Percentiles rank a stretch among this genome's conserved stretches.
Conservation (phyloP, 2,797 vertebrate genomes). For the Sarcophilus harrisii region DNA sequence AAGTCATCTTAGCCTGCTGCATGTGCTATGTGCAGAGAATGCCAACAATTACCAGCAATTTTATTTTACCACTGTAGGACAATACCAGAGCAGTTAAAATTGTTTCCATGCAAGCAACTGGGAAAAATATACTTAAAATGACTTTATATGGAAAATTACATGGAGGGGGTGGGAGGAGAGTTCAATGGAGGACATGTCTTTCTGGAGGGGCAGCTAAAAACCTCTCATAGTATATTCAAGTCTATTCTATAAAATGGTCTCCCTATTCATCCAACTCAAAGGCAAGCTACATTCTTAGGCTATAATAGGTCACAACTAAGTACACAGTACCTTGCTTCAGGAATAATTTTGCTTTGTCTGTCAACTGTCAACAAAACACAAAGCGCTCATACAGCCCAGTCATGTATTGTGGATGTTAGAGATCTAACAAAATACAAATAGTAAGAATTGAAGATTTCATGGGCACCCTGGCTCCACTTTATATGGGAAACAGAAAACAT, state of each 20-base stretch:
- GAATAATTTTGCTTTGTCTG: slow-evolving; percentile 85
- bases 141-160: slow-evolving; percentile 78
- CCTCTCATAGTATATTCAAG: slow-evolving; percentile 80
- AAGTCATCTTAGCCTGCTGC: slow-evolving; percentile 73
- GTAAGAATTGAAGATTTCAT: slow-evolving; percentile 74
- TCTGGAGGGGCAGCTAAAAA: slow-evolving; percentile 78
- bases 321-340: slow-evolving; percentile 84
- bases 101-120: slow-evolving; percentile 76
- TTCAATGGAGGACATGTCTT: slow-evolving; percentile 77
- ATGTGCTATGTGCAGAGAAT: slow-evolving; percentile 75
- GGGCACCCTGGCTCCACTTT: slow-evolving; percentile 63
- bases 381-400: slow-evolving; percentile 81
- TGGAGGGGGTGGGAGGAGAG: slow-evolving; percentile 55
- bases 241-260: slow-evolving; percentile 82
- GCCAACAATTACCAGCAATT: slow-evolving; percentile 81
- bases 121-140: slow-evolving; percentile 80
- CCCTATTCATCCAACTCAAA: slow-evolving; percentile 83
- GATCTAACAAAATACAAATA: slow-evolving; percentile 77
- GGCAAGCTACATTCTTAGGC: slow-evolving; percentile 80
- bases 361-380: slow-evolving; percentile 83
- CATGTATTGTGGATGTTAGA: slow-evolving; percentile 75
- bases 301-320: slow-evolving; percentile 85
- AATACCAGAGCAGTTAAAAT: slow-evolving; percentile 81
- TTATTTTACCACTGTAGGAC: slow-evolving; percentile 82
- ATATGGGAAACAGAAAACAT: slow-evolving; percentile 74